Percentiles rank a stretch among this genome's conserved stretches.
These are phyloP conservation scores for Eidolon dupreanum DNA, from an alignment of 2,797 vertebrate species.

Conservation along the genomic window DNA sequence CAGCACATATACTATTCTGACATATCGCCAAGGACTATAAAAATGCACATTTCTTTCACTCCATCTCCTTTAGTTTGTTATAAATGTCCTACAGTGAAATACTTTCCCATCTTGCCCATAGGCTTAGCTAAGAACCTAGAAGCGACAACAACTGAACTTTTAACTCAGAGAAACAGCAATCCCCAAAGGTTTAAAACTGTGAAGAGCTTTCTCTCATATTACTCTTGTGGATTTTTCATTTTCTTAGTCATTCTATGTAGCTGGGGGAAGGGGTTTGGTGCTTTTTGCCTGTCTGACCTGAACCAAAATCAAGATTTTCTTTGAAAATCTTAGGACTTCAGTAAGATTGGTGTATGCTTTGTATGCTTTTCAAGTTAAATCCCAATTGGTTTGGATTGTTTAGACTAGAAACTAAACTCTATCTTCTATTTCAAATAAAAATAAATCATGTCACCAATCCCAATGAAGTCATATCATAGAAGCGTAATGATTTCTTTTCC, in stretches of 20 bases:
- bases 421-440: slow-evolving; percentile 33
- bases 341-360: neutral
- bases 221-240: slow-evolving; percentile 44
- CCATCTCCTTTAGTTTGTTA: slow-evolving; percentile 37
- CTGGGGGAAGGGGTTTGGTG: neutral
- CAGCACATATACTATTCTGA: slow-evolving; percentile 13
- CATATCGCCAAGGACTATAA: neutral
- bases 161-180: slow-evolving; percentile 37
- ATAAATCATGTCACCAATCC: neutral
- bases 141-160: neutral
- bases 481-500: neutral
- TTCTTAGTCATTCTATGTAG: slow-evolving; percentile 4
- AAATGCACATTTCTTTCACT: slow-evolving; percentile 63
- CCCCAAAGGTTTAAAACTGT: neutral
- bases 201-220: slow-evolving; percentile 43
- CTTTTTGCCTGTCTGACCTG: slow-evolving; percentile 45
- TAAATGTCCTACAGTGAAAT: slow-evolving; percentile 44
- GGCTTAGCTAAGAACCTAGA: slow-evolving; percentile 51
- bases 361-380: slow-evolving; percentile 6
- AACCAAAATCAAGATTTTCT: slow-evolving; percentile 34
- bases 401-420: slow-evolving; percentile 30
- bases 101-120: neutral
- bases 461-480: slow-evolving; percentile 6
- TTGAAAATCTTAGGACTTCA: slow-evolving; percentile 11
- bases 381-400: neutral